A percentile compares a stretch with the other conserved stretches of the same genome.
Conservation (phyloP, 2,113 vertebrate genomes). For the Lepisosteus oculatus region DNA sequence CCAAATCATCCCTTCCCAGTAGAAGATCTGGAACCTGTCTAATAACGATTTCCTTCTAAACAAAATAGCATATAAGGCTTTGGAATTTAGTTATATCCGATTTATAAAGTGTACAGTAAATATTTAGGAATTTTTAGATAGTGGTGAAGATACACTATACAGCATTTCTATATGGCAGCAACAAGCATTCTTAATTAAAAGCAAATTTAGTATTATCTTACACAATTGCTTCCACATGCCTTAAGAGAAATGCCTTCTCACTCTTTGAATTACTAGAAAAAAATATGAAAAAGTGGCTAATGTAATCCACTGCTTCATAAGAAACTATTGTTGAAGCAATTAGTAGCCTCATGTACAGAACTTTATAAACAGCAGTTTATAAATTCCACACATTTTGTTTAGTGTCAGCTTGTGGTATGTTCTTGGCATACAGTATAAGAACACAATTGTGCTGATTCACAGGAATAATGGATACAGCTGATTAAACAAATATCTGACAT, state of each 20-base stretch:
- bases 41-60: slow-evolving; percentile 16
- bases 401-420: neutral
- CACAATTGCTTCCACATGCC: neutral
- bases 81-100: no score
- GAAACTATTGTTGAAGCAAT: neutral
- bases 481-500: no score
- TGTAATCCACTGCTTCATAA: no score
- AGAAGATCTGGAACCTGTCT: neutral
- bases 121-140: no score
- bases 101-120: no score
- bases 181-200: neutral
- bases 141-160: neutral
- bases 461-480: no score
- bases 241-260: neutral
- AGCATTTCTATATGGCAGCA: neutral
- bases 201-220: neutral
- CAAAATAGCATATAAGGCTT: neutral
- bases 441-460: no score
- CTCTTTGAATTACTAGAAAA: neutral
- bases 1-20: neutral
- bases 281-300: no score
- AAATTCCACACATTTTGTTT: neutral
- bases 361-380: neutral
- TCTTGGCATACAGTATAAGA: neutral
- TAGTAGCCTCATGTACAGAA: neutral